Evolutionary conservation across 2,888 invertebrate genomes (phyloP), one percentile per base, ranked within the genome.

Genomic region (Lochmaea crataegi): DNA sequence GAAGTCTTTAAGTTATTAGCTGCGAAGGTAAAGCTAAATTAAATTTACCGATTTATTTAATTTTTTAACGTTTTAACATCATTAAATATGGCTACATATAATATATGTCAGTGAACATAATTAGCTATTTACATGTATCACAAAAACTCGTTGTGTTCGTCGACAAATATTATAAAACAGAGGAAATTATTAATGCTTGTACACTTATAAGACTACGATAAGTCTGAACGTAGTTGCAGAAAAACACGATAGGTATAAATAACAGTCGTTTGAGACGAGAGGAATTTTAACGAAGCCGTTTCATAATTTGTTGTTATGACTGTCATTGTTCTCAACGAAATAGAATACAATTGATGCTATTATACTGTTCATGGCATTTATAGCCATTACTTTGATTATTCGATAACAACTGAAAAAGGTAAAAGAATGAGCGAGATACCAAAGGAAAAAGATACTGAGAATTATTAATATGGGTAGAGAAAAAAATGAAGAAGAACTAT

Each of bases 231-330:
- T 72, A 77, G 77, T 76, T 71, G 76, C 66, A 78, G 77, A 80
- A 80, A 81, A 81, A 79, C 79, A 76, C 73, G 79, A 72, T 57
- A 79, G 78, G 38, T 80, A 84, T 84, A 84, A 83, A 84, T 84
- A 81, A 84, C 79, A 76, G 77, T 76, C 78, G 80, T 80, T 82
- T 79, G 81, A 82, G 83, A 83, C 83, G 81, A 56, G 71, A 77
- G 83, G 84, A 84, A 84, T 84, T 82, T 84, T 84, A 84, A 84
- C 84, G 84, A 84, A 84, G 83, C 80, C 81, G 83, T 84, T 83
- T 83, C 82, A 83, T 83, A 83, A 84, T 84, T 84, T 84, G 84
- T 84, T 83, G 83, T 82, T 82, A 83, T 82, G 80, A 82, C 80
- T 82, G 82, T 83, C 82, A 82, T 83, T 83, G 83, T 83, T 83